Evolutionary conservation across 2,888 invertebrate genomes (phyloP), one percentile per base, ranked within the genome.

Genomic region (Drosophila seclusa): DNA sequence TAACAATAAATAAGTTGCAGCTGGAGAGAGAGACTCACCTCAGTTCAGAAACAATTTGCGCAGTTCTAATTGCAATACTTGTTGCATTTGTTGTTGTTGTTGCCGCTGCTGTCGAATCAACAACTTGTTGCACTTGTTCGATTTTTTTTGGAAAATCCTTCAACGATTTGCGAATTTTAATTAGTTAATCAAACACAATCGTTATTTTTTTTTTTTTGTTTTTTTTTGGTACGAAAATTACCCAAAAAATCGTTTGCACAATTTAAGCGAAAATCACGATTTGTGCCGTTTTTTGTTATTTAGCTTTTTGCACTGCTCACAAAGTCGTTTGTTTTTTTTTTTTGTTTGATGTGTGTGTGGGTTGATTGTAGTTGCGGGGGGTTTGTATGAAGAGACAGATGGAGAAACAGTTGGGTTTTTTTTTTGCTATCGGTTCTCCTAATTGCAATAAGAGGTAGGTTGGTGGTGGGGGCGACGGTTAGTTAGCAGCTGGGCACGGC

Each of bases 181-280:
- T 86, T 79, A 83, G 78, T 80, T 69, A 82, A 63, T 72, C 68
- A 68, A 40, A 72, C 63, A 58, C 49, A 77, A 67, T 78, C 78
- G 78, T 65, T 78, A 78, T 73, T 78, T 75, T 75, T 59, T 64
- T 67, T 75, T 70, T 50, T 42, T 40, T 6, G 0, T 29, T 10
- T 16, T 34, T 53, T 59, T 48, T 40, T 24, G 2, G 3, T 18
- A 16, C 58, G 57, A 59, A 68, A 78, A 75, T 73, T 59, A 58
- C 63, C 72, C 70, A 65, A 78, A 80, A 80, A 80, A 78, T 78
- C 83, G 85, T 87, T 87, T 87, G 85, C 89, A 87, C 89, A 87
- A 87, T 87, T 84, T 78, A 73, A 73, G 73, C 87, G 57, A 77
- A 87, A 77, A 89, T 87, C 89, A 87, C 89, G 89, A 87, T 87